Evolutionary conservation across 2,888 invertebrate species (phyloP), one percentile per base, ranked within the genome.

Genomic region (Salticus scenicus): DNA sequence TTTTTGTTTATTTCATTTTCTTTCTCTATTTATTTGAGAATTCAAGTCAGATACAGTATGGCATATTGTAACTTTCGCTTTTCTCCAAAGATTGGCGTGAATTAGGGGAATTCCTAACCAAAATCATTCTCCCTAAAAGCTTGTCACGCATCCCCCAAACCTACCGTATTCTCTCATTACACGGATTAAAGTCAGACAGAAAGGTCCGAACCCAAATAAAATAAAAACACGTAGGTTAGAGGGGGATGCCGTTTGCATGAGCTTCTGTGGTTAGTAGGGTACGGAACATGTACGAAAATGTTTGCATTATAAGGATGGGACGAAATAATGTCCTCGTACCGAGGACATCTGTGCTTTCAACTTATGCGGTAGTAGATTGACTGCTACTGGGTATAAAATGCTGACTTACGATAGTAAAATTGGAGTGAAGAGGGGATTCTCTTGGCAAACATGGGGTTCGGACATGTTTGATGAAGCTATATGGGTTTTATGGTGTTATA

Each of bases 81-180:
- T 57, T 57, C 57, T 57, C 5, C 24, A 24, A 17, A 57, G 24
- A 2, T 57, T 57, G 57, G 57, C 57, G 67, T 33, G 67, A 33
- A 47, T 30, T 27, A 47, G 76, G 71, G 82, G 37, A 70, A 74
- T 47, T 31, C 37, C 57, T 70, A 67, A 75, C 64, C 82, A 76
- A 64, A 76, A 76, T 82, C 77, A n/a, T 66, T 51, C 72, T 42
- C 74, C 71, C 76, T 83, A 83, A 77, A 77, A 83, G 83, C 83
- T 73, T 84, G 83, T 77, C 83, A 84, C 83, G 79, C 80, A 86
- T n/a, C 76, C 86, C 86, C 79, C 76, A 79, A 85, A 85, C 47
- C 72, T 30, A 79, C 41, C 79, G 80, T 80, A 80, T 67, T 77
- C 86, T 80, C 86, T 86, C 86, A 86, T 86, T 86, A 86, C 79